Evolutionary conservation across 2,113 vertebrate genomes (phyloP), one percentile per base, ranked within the genome.

Genomic region (Dolichotis patagonum): DNA sequence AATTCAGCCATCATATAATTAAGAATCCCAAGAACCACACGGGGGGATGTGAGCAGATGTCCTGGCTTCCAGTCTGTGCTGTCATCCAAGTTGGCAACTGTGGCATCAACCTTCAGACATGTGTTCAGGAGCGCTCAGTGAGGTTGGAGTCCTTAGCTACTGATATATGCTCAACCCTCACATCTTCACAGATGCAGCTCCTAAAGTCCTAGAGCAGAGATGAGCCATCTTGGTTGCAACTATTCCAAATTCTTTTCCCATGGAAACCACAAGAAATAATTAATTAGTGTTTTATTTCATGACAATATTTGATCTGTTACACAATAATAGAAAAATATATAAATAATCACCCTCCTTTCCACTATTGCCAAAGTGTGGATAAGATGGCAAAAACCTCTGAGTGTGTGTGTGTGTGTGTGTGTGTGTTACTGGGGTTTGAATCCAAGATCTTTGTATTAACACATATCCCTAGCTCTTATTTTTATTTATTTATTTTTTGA

Each of bases 261-360:
- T 12, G 62, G 35, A 75, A 94, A 77, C 9, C 2, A 17, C 62
- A 30, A 93, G 5, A 86, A 20, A 84, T 52, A 20, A 46, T 41
- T 58, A 54, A 43, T 7, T 65, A 22, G 12, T 82, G 78, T 62
- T 91, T 71, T 93, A 78, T 38, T 7, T 46, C n/a, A 49, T 38
- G 71, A 46, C 6, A 8, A 38, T 46, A 32, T 75, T 88, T 90
- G 13, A 32, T 38, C 71, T 95, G 35, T 88, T 58, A 81, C 0
- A 46, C 14, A 80, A 35, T 80, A 96, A 71, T 52, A 87, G 65
- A 83, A 95, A 84, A 93, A 80, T 14, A 67, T 65, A 89, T 38
- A 78, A n/a, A 69, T 56, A 62, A 87, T 19, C 28, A 90, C 32
- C 4, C 0, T 83, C 1, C 2, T 20, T 92, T 84, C 43, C 0